Percentiles rank a stretch among this genome's conserved stretches.
Conservation (phyloP, 2,113 vertebrate species). For the Pseudorectes ferrugineus region DNA sequence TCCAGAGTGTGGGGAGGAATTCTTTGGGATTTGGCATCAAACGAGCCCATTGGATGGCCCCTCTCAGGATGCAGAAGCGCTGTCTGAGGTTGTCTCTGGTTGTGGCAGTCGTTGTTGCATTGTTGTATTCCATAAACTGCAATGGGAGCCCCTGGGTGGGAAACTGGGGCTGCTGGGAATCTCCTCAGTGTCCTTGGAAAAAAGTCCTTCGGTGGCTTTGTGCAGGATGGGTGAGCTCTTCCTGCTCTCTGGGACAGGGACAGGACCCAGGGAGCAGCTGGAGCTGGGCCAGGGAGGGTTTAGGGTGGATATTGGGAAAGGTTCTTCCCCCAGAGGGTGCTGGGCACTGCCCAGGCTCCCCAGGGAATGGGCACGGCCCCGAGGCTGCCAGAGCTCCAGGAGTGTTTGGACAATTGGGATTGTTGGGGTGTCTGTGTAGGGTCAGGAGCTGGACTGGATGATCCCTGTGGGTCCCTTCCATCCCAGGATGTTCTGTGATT, state of each 20-base stretch:
- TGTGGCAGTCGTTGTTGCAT: too few relatives aligned
- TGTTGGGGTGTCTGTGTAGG: too few relatives aligned
- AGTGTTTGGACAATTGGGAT: too few relatives aligned
- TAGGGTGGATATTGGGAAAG: neutral
- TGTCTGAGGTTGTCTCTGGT: neutral
- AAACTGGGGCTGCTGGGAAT: neutral
- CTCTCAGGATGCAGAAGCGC: too few relatives aligned
- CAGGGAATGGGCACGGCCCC: neutral
- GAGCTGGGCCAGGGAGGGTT: neutral
- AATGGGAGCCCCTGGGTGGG: fast-evolving
- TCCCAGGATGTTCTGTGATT: too few relatives aligned
- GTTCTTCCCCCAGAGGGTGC: neutral
- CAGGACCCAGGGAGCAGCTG: neutral
- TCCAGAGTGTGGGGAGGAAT: neutral
- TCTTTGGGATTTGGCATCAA: neutral
- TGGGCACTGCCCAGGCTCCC: neutral
- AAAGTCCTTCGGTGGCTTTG: neutral
- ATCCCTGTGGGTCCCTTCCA: too few relatives aligned
- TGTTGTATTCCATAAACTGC: neutral
- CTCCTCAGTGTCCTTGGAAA: neutral
- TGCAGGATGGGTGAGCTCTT: neutral
- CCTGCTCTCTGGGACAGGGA: neutral
- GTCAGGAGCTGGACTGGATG: too few relatives aligned
- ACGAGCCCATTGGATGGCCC: fast-evolving
- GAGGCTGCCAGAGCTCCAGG: neutral